Percentiles rank a stretch among this genome's conserved stretches.
Conservation (phyloP, 1,140 invertebrate genomes). For the Drosophila willistoni region DNA sequence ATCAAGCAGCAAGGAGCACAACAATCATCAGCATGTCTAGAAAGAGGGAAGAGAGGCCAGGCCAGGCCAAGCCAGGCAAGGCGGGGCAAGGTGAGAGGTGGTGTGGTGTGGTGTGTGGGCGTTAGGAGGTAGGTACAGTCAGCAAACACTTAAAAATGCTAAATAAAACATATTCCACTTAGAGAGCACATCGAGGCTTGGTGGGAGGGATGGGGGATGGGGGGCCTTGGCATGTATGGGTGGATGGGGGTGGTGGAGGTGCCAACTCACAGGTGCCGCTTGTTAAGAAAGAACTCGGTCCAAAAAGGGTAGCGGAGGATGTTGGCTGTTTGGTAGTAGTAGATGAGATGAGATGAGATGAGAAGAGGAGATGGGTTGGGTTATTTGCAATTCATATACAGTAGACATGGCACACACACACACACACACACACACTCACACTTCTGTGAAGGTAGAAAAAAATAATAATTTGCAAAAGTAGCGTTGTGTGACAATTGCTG, state of each 20-base stretch:
- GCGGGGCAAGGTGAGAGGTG: neutral
- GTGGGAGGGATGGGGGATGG: neutral
- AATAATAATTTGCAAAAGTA: constrained; percentile 80
- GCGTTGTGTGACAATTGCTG: constrained; percentile 79
- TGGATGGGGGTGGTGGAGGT: constrained; percentile 47
- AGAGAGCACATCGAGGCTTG: constrained; percentile 36
- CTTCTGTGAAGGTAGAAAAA: constrained; percentile 40
- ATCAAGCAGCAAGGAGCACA: constrained; percentile 42
- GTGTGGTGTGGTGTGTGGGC: neutral
- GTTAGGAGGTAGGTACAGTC: constrained; percentile 45
- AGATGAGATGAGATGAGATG: neutral
- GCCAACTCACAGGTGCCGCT: constrained; percentile 75
- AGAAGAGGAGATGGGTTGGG: constrained; percentile 35
- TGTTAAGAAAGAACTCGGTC: constrained; percentile 64
- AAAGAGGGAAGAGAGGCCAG: constrained; percentile 1
- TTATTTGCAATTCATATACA: constrained; percentile 80
- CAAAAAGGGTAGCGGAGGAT: constrained; percentile 28
- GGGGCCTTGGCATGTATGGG: neutral
- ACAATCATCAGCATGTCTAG: constrained; percentile 20
- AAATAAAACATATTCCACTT: constrained; percentile 82
- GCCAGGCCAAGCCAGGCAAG: neutral
- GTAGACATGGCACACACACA: constrained; percentile 53
- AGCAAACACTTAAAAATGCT: constrained; percentile 82
- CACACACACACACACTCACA: constrained; percentile 32
- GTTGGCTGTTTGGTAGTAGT: neutral